Percentiles rank a stretch among this genome's conserved stretches.
These are phyloP conservation scores for Calyptomena viridis DNA, from an alignment of 2,113 vertebrate species.

Conservation along the genomic window DNA sequence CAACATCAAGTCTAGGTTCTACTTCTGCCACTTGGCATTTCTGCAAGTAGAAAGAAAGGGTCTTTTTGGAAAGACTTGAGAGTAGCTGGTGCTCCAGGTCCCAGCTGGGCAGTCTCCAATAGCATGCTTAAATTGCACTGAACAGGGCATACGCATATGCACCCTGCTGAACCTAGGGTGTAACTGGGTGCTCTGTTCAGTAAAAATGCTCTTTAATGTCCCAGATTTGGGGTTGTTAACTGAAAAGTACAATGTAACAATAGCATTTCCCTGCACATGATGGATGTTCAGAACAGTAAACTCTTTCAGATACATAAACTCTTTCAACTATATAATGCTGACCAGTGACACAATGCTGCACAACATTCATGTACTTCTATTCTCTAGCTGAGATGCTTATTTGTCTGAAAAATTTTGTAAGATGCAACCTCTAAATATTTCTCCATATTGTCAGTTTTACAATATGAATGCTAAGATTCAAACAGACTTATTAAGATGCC, in stretches of 20 bases:
- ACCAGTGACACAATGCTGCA: background rate
- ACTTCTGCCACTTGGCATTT: background rate
- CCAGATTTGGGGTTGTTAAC: background rate
- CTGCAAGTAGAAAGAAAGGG: background rate
- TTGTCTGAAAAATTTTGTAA: background rate
- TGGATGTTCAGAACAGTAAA: background rate
- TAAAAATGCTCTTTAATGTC: background rate
- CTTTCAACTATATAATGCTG: background rate
- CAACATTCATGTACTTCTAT: background rate
- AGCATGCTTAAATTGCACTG: background rate
- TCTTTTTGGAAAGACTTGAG: background rate
- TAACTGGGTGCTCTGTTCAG: background rate
- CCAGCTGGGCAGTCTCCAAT: background rate
- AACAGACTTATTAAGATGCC: background rate
- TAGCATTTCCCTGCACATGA: background rate
- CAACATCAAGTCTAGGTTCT: background rate
- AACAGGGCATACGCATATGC: accelerated
- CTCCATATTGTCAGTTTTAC: background rate
- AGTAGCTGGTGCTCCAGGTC: background rate
- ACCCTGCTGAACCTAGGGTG: background rate
- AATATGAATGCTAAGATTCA: background rate
- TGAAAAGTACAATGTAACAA: background rate
- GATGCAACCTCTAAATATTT: background rate
- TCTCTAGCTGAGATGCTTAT: background rate
- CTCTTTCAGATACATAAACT: background rate